Percentiles rank a stretch among this genome's conserved stretches.
Conservation (phyloP, 1,140 invertebrate species). For the Plectrocnemia conspersa region DNA sequence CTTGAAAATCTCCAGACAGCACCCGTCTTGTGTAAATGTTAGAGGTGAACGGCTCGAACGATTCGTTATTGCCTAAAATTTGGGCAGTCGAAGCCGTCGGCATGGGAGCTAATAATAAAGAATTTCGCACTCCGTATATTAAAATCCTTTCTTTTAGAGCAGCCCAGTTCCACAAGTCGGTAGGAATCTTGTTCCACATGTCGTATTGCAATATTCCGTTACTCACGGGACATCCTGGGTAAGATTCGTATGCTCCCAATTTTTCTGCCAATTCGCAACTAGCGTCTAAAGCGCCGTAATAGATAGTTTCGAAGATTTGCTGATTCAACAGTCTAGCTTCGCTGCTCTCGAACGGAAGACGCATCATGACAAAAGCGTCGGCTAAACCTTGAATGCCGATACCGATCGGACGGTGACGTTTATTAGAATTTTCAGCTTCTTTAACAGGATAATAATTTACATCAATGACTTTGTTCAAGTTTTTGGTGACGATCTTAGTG, state of each 20-base stretch:
- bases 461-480: slow-evolving; percentile 98
- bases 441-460: slow-evolving; percentile 93
- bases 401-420: slow-evolving; percentile 89
- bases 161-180: slow-evolving; percentile 86
- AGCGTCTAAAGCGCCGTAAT: slow-evolving; percentile 93
- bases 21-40: slow-evolving; percentile 95
- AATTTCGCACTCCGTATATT: slow-evolving; percentile 90
- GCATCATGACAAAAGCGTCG: slow-evolving; percentile 94
- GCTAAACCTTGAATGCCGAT: slow-evolving; percentile 97
- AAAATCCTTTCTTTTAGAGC: slow-evolving; percentile 81
- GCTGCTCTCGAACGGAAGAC: slow-evolving; percentile 84
- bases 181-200: slow-evolving; percentile 92
- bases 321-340: slow-evolving; percentile 86
- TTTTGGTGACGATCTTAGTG: slow-evolving; percentile 83
- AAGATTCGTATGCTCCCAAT: slow-evolving; percentile 86
- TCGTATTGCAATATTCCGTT: slow-evolving; percentile 97
- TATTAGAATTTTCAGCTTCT: slow-evolving; percentile 85
- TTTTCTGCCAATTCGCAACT: slow-evolving; percentile 92
- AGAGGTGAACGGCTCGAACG: slow-evolving; percentile 96
- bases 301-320: slow-evolving; percentile 98
- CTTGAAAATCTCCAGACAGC: slow-evolving; percentile 82
- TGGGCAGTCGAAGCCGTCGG: slow-evolving; percentile 99
- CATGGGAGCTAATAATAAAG: slow-evolving; percentile 94
- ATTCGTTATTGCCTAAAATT: slow-evolving; percentile 98
- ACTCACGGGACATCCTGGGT: slow-evolving; percentile 86